Evolutionary conservation across 2,888 invertebrate genomes (phyloP).

Genomic region (Sceliomorpha sp.): DNA sequence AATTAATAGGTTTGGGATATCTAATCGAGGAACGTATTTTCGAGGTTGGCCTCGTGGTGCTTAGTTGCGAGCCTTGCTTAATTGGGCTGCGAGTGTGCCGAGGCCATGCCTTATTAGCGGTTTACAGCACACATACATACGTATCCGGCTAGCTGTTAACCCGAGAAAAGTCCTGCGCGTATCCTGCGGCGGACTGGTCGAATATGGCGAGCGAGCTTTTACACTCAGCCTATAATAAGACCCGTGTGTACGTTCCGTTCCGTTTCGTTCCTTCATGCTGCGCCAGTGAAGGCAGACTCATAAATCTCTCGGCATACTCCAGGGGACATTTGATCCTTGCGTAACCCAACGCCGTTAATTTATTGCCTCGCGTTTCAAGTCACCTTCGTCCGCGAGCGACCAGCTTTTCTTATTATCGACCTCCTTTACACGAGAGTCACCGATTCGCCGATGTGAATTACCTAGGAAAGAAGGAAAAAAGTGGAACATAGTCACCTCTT

Average conservation of each 20-base stretch:
- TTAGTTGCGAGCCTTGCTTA: conserved; percentile 73
- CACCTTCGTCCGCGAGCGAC: conserved; percentile 75
- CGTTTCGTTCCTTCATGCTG: conserved; percentile 75
- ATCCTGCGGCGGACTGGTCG: conserved; percentile 73
- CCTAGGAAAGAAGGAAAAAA: conserved; percentile 23
- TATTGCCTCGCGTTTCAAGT: conserved; percentile 80
- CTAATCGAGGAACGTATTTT: conserved; percentile 72
- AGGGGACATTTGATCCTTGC: conserved; percentile 81
- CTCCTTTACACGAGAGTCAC: conserved; percentile 60
- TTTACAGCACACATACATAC: conserved; percentile 68
- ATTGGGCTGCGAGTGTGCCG: conserved; percentile 73
- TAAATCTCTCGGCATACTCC: conserved; percentile 79
- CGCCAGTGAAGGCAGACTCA: conserved; percentile 78
- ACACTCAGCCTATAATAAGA: conserved; percentile 76
- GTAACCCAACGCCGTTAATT: conserved; percentile 81
- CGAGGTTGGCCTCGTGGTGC: conserved; percentile 69
- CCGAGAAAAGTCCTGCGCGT: conserved; percentile 75
- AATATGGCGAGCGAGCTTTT: conserved; percentile 64
- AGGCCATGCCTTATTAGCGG: conserved; percentile 78
- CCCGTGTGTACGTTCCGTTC: conserved; percentile 71
- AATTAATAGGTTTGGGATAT: conserved; percentile 73
- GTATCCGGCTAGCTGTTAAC: conserved; percentile 76
- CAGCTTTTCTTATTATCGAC: conserved; percentile 68
- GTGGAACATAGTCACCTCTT: conserved; percentile 17
- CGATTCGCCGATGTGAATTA: conserved; percentile 52